phyloP scores from a whole-genome alignment of 2,888 invertebrate species.

The Microctonus hyperodae region DNA sequence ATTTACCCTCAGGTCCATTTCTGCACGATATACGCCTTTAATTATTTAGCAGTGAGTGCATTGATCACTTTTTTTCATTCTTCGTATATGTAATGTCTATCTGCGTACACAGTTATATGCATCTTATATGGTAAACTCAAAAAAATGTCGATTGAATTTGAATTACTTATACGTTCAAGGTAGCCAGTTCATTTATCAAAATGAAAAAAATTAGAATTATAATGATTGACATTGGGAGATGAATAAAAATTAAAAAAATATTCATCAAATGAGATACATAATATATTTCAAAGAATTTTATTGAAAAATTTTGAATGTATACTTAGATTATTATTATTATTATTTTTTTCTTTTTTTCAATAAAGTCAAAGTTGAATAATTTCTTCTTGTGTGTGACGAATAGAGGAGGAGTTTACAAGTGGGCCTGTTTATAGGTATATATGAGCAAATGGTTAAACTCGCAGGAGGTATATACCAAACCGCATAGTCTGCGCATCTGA shows the following conservation, averaged over 20 bases:
- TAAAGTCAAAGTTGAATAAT: constrained; percentile 21
- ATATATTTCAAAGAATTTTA: too few relatives aligned
- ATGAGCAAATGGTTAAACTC: constrained; percentile 31
- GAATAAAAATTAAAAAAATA: too few relatives aligned
- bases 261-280: too few relatives aligned
- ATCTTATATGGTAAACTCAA: too few relatives aligned
- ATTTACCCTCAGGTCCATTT: constrained; percentile 22
- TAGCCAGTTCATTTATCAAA: too few relatives aligned
- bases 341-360: background rate
- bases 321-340: background rate
- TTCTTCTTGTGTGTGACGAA: constrained; percentile 24
- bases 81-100: background rate
- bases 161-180: too few relatives aligned
- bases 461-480: constrained; percentile 17
- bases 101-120: too few relatives aligned
- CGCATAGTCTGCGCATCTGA: background rate
- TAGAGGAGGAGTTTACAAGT: constrained; percentile 26
- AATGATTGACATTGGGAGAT: too few relatives aligned
- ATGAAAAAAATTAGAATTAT: too few relatives aligned
- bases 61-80: constrained; percentile 18
- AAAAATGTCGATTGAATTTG: background rate
- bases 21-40: constrained; percentile 17
- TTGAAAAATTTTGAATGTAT: too few relatives aligned
- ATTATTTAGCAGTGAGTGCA: constrained; percentile 25
- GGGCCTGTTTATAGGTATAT: constrained; percentile 26